Conservation (phyloP, 2,797 vertebrate species). For the Parauchenoglanis punctatus region DNA sequence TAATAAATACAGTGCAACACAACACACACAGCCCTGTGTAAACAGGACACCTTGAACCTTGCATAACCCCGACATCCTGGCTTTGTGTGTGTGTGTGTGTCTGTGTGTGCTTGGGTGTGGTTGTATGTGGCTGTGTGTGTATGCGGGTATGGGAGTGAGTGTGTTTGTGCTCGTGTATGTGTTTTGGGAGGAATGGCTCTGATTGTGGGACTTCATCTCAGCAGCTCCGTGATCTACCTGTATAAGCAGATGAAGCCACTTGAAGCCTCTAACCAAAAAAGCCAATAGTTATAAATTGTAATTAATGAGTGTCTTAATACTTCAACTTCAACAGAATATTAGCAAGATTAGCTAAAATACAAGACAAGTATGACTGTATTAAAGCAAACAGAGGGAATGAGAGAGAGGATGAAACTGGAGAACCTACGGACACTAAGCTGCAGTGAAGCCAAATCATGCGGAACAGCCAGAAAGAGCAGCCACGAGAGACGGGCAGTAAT, state of each 20-base stretch:
- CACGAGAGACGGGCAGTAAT: not conserved
- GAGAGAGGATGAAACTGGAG: not conserved
- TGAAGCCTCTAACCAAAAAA: not conserved
- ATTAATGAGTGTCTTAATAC: not conserved
- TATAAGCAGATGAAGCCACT: not conserved
- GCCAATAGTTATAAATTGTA: not conserved
- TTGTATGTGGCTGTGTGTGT: not conserved
- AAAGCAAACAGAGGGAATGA: not conserved
- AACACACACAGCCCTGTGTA: conserved; percentile 25
- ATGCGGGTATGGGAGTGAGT: not conserved
- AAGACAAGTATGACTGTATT: not conserved
- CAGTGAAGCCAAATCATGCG: not conserved
- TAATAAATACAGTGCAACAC: conserved; percentile 23
- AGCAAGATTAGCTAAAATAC: conserved; percentile 8
- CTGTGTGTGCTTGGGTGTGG: not conserved
- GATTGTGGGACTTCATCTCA: conserved; percentile 34
- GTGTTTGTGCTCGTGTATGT: conserved; percentile 23
- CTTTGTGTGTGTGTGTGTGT: conserved; percentile 36
- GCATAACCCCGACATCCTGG: conserved; percentile 43
- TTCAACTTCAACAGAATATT: not conserved
- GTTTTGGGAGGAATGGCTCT: not conserved
- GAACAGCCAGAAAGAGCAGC: not conserved
- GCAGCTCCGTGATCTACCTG: conserved; percentile 7
- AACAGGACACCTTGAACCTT: conserved; percentile 31
- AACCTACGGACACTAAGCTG: not conserved